Base-by-base conservation (phyloP, 1,140 invertebrate species). In the Sarcophaga bullata region DNA sequence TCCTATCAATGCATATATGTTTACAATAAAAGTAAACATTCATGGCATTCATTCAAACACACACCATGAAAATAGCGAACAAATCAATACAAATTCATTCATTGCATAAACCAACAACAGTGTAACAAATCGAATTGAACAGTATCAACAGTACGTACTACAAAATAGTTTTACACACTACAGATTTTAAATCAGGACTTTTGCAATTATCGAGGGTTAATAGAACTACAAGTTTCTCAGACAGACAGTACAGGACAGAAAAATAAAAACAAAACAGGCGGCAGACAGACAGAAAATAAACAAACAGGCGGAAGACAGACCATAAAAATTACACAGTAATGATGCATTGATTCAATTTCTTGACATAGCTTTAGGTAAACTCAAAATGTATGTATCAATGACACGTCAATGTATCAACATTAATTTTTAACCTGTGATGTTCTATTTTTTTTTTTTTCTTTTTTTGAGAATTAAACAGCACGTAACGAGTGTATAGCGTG, bases 351-450 rank as follows among this genome's bases (percentile, higher is more conserved):
- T 68, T 68, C 62, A 68, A 68, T 68, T 68, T 68, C 62, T 68
- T 7, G 19, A 68, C 17, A 68, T 2, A 1, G 7, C 17, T 68
- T 8, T 68, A 25, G 62, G 62, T 68, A 68, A 68, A 8, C 62
- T 25, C 25, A 37, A 37, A 68, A 13, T 13, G 17, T 19, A 19
- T n/a, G n/a, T n/a, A n/a, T n/a, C n/a, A n/a, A n/a, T n/a, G n/a
- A n/a, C 19, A 78, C 19, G 48, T 48, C 50, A 78, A 78, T 78
- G 48, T 78, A 78, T 78, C 48, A 48, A 78, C 52, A 78, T 78
- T 78, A 78, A 78, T 52, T 78, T 78, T 7, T 19, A 17, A 13
- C 52, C n/a, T n/a, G 75, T 13, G 46, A 17, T 10, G 47, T n/a
- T n/a, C n/a, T n/a, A n/a, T n/a, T n/a, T n/a, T n/a, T n/a, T n/a